Base-by-base conservation (phyloP, 2,797 vertebrate species). In the Anguilla obscura region DNA sequence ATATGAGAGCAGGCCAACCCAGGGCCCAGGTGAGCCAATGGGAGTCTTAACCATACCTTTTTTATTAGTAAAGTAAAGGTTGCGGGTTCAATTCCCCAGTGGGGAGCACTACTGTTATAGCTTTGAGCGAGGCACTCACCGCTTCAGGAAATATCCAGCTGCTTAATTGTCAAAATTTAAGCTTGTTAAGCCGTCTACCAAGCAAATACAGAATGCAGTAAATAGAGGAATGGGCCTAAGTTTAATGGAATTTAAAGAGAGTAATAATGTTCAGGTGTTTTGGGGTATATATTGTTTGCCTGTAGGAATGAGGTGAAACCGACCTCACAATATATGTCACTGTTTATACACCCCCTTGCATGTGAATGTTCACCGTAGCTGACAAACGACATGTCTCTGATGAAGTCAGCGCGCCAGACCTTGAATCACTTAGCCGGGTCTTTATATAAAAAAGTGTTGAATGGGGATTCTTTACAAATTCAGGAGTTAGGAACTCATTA, bases 31-130 rank as follows among this genome's bases (percentile, higher is more conserved):
- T n/a, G 63, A 69, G 63, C 7, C 63, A 66, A 27, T 1, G 63
- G 63, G 63, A 66, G 16, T 58, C 14, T 58, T 58, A 58, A 58
- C 14, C 56, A 18, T 58, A 21, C 3, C 56, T 16, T 58, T 58
- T 58, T 27, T 69, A 69, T 69, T n/a, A 69, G n/a, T 69, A 69
- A 69, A 69, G n/a, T 69, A 69, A 69, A 69, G 63, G 63, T 69
- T 9, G 63, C 0, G 63, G n/a, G 63, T n/a, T 69, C n/a, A 9
- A 27, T n/a, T 69, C n/a, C n/a, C 24, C 8, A 27, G n/a, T n/a
- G n/a, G 8, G n/a, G 63, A 6, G n/a, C 63, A 69, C n/a, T 27
- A 10, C 63, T 69, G 63, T 69, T 27, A 27, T 69, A n/a, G 63
- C 63, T 69, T 69, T 69, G 63, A 27, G 16, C 14, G 14, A 56